Percentiles rank a stretch among this genome's conserved stretches.
Evolutionary conservation across 2,113 vertebrate genomes (phyloP).

Genomic region (Rattus rattus): DNA sequence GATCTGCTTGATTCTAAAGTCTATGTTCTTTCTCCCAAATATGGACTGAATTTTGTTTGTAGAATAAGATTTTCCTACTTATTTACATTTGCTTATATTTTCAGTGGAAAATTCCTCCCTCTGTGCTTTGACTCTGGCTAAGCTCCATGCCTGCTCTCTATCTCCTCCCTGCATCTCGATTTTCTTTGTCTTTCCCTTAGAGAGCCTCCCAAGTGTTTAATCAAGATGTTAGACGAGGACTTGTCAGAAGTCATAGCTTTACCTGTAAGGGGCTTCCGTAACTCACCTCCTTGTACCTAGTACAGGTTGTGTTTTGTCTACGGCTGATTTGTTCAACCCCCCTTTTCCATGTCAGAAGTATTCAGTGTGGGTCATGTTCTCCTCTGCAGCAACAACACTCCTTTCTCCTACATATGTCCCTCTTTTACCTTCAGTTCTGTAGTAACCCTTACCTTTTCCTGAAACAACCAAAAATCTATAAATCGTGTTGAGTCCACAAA

Average conservation of each 20-base stretch:
- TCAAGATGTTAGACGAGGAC: background rate
- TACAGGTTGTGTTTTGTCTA: background rate
- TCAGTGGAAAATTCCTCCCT: background rate
- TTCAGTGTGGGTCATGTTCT: constrained; percentile 8
- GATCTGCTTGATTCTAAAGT: background rate
- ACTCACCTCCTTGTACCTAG: background rate
- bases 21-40: background rate
- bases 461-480: constrained; percentile 14
- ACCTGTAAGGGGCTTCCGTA: background rate
- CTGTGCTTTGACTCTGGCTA: background rate
- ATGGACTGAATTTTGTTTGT: background rate
- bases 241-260: background rate
- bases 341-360: constrained; percentile 14
- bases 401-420: background rate
- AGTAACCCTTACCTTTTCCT: background rate
- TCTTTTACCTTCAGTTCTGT: constrained; percentile 8
- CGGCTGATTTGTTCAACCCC: background rate
- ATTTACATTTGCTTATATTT: background rate
- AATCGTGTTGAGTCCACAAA: background rate
- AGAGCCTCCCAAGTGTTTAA: constrained; percentile 58
- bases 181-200: background rate
- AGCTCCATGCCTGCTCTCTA: background rate
- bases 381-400: background rate
- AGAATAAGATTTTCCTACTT: background rate
- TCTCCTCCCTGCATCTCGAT: background rate